A percentile compares a stretch with the other conserved stretches of the same genome.
Conservation (phyloP, 2,888 invertebrate genomes). For the Acleris laterana region DNA sequence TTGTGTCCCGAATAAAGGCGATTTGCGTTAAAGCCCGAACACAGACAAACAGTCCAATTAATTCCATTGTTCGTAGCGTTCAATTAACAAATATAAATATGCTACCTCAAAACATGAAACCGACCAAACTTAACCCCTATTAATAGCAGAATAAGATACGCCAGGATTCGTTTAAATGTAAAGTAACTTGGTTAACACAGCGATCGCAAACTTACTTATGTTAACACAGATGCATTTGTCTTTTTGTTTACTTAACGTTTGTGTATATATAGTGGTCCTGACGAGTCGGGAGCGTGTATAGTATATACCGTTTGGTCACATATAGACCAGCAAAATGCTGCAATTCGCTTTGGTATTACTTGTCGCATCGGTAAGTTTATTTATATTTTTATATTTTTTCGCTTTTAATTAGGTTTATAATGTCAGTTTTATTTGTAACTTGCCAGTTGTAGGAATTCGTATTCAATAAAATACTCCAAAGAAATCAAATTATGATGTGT, state of each 20-base stretch:
- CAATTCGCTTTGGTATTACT: constrained; percentile 66
- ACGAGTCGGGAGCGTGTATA: constrained; percentile 62
- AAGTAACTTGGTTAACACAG: constrained; percentile 7
- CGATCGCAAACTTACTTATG: constrained; percentile 43
- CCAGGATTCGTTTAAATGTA: background rate
- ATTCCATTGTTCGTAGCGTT: constrained; percentile 57
- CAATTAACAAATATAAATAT: constrained; percentile 39
- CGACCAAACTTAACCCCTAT: constrained; percentile 40
- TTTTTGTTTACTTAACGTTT: constrained; percentile 50
- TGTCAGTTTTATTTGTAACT: background rate
- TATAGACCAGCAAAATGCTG: constrained; percentile 72
- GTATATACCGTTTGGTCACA: constrained; percentile 74
- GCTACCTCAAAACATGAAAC: constrained; percentile 6
- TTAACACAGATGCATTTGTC: constrained; percentile 63
- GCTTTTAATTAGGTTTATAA: constrained; percentile 1
- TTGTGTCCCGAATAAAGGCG: constrained; percentile 56
- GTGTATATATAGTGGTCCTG: constrained; percentile 67
- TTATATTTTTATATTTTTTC: constrained; percentile 31
- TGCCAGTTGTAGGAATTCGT: background rate
- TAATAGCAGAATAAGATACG: accelerated
- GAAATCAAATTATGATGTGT: too few relatives aligned
- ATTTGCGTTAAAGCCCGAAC: constrained; percentile 49
- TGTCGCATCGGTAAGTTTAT: constrained; percentile 66
- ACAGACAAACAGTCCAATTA: constrained; percentile 62
- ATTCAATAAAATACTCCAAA: background rate